Conservation (phyloP, 2,888 invertebrate species). For the Agrochola litura region DNA sequence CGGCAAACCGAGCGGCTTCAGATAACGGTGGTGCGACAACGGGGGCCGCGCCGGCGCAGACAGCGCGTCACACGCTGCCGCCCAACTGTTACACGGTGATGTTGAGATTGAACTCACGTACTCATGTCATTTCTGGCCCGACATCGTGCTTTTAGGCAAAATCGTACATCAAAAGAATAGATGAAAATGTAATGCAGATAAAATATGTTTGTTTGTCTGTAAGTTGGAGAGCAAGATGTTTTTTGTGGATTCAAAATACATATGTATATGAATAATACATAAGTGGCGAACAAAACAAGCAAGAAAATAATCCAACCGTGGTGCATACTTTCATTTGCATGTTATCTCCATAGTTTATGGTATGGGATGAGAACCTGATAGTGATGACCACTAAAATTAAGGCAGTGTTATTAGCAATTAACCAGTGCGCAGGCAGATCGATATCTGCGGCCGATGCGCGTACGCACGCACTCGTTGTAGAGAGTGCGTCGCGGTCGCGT, state of each 20-base stretch:
- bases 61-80: constrained; percentile 54
- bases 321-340: not conserved
- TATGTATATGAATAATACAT: constrained; percentile 10
- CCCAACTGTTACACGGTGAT: constrained; percentile 41
- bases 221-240: not conserved
- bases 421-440: constrained; percentile 56
- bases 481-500: constrained; percentile 55
- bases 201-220: not conserved
- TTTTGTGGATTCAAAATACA: not conserved
- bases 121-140: not conserved
- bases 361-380: not conserved
- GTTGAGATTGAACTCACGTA: not conserved
- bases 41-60: constrained; percentile 19
- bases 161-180: not conserved
- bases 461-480: constrained; percentile 41
- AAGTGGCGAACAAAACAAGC: constrained; percentile 7
- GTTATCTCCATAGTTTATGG: constrained; percentile 9
- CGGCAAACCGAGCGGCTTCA: not conserved
- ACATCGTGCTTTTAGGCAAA: not conserved
- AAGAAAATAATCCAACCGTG: not conserved
- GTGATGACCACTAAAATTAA: constrained; percentile 12
- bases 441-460: constrained; percentile 42
- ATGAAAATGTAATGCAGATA: no score
- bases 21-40: constrained; percentile 48
- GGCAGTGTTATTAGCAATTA: constrained; percentile 39